A percentile compares a stretch with the other conserved stretches of the same genome.
Evolutionary conservation across 2,888 invertebrate species (phyloP).

Genomic region (Cotesia congregata): DNA sequence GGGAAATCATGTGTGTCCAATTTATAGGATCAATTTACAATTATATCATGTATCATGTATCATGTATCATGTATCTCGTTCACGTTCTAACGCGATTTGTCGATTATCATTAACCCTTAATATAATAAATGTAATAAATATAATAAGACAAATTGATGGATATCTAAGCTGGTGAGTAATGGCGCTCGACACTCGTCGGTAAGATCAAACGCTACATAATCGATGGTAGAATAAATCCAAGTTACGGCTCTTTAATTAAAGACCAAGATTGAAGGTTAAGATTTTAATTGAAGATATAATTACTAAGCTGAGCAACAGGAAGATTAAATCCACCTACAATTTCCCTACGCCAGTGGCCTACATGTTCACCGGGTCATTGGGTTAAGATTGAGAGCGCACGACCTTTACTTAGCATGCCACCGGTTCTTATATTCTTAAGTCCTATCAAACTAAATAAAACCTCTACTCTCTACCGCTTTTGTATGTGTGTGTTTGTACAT

Average conservation of each 20-base stretch:
- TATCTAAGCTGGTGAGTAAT: neutral
- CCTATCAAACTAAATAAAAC: neutral
- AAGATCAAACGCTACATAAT: neutral
- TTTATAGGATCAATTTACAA: neutral
- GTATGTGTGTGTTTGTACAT: neutral
- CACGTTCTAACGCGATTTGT: conserved; percentile 19
- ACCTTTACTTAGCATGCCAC: conserved; percentile 11
- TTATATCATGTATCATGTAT: neutral
- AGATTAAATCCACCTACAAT: conserved; percentile 53
- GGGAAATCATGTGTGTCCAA: neutral
- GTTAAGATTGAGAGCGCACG: conserved; percentile 43
- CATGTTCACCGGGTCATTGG: conserved; percentile 57
- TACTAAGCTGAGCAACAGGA: conserved; percentile 16
- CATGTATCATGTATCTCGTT: neutral
- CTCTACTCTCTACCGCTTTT: too few relatives aligned
- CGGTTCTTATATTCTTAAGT: conserved; percentile 13
- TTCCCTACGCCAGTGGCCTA: conserved; percentile 60
- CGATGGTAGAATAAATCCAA: neutral
- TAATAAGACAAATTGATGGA: neutral
- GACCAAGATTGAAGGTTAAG: neutral
- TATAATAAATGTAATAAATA: too few relatives aligned
- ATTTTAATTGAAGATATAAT: neutral
- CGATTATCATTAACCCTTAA: neutral
- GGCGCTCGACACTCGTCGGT: neutral
- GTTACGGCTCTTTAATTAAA: too few relatives aligned